Evolutionary conservation across 1,140 invertebrate genomes (phyloP).

Genomic region (Halotydeus destructor): DNA sequence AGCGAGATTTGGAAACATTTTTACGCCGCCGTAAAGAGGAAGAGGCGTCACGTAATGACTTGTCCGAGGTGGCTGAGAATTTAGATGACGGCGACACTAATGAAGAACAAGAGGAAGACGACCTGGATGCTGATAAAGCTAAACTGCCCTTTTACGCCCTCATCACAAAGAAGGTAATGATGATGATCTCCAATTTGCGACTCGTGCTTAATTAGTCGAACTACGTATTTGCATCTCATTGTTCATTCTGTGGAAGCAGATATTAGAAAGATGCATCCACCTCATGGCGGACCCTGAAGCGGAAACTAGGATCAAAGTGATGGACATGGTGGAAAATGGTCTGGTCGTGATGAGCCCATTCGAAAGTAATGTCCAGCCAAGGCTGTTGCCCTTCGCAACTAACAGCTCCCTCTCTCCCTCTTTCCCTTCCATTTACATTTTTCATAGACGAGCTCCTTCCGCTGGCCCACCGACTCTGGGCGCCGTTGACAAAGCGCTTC

Average conservation of each 20-base stretch:
- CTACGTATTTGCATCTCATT: too few relatives aligned
- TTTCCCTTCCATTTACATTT: conserved; percentile 2
- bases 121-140: neutral
- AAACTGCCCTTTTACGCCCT: neutral
- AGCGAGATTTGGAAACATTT: too few relatives aligned
- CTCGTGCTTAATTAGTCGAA: too few relatives aligned
- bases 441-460: conserved; percentile 11
- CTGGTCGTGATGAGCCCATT: conserved; percentile 1
- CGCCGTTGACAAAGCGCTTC: conserved; percentile 11
- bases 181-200: too few relatives aligned
- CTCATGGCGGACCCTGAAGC: neutral
- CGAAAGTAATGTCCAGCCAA: conserved; percentile 6
- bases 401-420: neutral
- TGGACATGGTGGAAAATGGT: conserved; percentile 1
- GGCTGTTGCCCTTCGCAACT: neutral
- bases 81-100: too few relatives aligned
- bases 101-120: neutral
- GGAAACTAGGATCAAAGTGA: neutral
- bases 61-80: too few relatives aligned
- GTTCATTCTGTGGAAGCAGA: neutral
- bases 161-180: neutral
- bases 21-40: too few relatives aligned
- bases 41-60: too few relatives aligned
- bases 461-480: conserved; percentile 14
- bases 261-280: conserved; percentile 5